phyloP scores from a whole-genome alignment of 2,888 invertebrate species.

The Sphecodes monilicornis region DNA sequence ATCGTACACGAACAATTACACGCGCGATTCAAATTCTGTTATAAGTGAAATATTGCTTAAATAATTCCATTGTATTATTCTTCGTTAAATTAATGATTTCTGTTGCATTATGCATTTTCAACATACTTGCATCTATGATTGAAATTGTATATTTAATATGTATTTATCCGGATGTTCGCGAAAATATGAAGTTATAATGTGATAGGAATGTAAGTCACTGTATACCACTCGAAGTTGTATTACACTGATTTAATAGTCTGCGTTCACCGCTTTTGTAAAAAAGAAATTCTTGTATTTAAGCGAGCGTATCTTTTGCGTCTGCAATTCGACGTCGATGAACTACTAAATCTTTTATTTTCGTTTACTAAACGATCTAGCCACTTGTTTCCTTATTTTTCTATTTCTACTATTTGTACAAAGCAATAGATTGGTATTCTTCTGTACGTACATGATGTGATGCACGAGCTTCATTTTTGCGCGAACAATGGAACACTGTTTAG shows the following conservation, averaged over 20 bases:
- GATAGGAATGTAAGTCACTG: slow-evolving; percentile 15
- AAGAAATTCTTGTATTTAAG: slow-evolving; percentile 14
- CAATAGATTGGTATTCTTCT: slow-evolving; percentile 30
- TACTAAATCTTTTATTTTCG: background rate
- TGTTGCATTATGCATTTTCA: slow-evolving; percentile 66
- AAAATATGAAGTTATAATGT: slow-evolving; percentile 62
- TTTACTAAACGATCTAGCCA: background rate
- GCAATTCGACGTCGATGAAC: slow-evolving; percentile 2
- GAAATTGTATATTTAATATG: slow-evolving; percentile 71
- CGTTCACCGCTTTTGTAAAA: slow-evolving; percentile 7
- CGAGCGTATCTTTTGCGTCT: background rate
- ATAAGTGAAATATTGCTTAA: slow-evolving; percentile 54
- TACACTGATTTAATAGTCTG: slow-evolving; percentile 16
- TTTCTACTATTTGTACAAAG: slow-evolving; percentile 15
- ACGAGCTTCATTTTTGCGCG: slow-evolving; percentile 69
- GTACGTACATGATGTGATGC: slow-evolving; percentile 6
- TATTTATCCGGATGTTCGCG: slow-evolving; percentile 70
- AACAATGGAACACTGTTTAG: slow-evolving; percentile 70
- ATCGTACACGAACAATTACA: slow-evolving; percentile 51
- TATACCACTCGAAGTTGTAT: slow-evolving; percentile 26
- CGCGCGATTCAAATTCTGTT: slow-evolving; percentile 55
- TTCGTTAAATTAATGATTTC: slow-evolving; percentile 65
- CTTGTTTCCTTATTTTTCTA: background rate
- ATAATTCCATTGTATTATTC: slow-evolving; percentile 72
- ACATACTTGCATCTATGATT: slow-evolving; percentile 69